Percentiles rank a stretch among this genome's conserved stretches.
Evolutionary conservation across 2,797 vertebrate genomes (phyloP).

Genomic region (Tokudaia tokunoshimensis): DNA sequence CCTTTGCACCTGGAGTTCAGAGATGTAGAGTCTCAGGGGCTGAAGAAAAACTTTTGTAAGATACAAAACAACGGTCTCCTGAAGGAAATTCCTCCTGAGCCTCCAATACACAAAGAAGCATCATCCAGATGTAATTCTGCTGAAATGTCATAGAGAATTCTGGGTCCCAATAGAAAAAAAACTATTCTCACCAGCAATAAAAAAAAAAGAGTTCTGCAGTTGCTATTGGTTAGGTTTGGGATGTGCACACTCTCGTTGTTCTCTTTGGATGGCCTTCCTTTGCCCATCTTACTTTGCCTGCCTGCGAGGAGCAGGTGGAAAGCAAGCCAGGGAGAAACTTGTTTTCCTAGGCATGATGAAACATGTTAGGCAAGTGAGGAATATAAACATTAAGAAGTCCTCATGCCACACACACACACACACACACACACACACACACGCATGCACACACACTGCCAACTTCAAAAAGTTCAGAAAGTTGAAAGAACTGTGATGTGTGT

Average conservation of each 20-base stretch:
- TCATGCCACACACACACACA: neutral
- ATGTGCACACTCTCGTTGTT: neutral
- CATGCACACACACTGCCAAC: too few species aligned
- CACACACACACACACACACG: too few species aligned
- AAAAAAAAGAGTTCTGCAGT: neutral
- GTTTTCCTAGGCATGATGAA: constrained; percentile 17
- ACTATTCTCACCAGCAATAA: neutral
- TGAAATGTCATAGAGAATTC: neutral
- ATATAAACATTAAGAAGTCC: neutral
- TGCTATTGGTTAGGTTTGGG: neutral
- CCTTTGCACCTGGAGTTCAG: neutral
- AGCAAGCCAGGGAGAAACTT: neutral
- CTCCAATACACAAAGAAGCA: neutral
- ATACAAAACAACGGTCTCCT: neutral
- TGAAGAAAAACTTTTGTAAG: constrained; percentile 7
- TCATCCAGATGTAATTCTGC: neutral
- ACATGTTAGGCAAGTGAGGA: constrained; percentile 38
- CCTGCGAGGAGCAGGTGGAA: neutral
- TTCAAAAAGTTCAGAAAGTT: too few species aligned
- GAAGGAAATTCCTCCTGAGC: constrained; percentile 2
- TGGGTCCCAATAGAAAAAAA: neutral
- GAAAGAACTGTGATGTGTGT: neutral
- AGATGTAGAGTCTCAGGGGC: neutral
- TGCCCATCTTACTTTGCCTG: neutral
- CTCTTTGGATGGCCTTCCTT: neutral